Evolutionary conservation across 2,113 vertebrate genomes (phyloP).

Genomic region (Heterotilapia buettikoferi): DNA sequence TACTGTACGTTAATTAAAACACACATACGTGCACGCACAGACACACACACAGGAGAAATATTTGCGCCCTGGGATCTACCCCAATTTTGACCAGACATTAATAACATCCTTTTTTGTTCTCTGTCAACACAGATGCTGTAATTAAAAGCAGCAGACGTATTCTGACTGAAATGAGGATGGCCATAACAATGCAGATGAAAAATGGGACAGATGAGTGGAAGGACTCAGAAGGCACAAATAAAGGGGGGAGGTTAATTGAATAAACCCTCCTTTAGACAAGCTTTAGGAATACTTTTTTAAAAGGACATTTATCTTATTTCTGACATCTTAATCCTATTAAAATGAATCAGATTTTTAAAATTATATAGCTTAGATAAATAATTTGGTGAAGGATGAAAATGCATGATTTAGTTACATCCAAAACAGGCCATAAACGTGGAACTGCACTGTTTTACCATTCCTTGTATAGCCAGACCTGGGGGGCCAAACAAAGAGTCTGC

Average conservation of each 20-base stretch:
- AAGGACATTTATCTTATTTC: not conserved
- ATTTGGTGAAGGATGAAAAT: not conserved
- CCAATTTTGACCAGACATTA: conserved; percentile 36
- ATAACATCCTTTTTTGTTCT: conserved; percentile 15
- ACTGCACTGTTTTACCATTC: not conserved
- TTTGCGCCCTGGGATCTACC: conserved; percentile 26
- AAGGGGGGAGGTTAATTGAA: not conserved
- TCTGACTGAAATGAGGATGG: not conserved
- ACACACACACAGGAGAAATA: not conserved
- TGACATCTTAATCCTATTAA: not conserved
- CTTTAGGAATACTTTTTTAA: not conserved
- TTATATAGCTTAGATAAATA: not conserved
- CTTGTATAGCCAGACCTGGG: not conserved
- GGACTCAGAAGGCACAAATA: not conserved
- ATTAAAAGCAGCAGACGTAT: conserved; percentile 33
- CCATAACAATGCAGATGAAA: conserved; percentile 9
- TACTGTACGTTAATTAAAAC: conserved; percentile 5
- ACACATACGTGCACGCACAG: not conserved
- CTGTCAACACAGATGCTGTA: conserved; percentile 46
- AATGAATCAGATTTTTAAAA: not conserved
- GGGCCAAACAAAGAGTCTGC: not conserved
- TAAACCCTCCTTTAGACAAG: not conserved
- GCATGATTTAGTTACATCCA: not conserved
- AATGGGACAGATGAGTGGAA: conserved; percentile 16
- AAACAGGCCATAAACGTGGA: not conserved